Percentiles rank a stretch among this genome's conserved stretches.
These are phyloP conservation scores for Bhutanitis thaidina DNA, from an alignment of 2,888 invertebrate species.

Conservation along the genomic window DNA sequence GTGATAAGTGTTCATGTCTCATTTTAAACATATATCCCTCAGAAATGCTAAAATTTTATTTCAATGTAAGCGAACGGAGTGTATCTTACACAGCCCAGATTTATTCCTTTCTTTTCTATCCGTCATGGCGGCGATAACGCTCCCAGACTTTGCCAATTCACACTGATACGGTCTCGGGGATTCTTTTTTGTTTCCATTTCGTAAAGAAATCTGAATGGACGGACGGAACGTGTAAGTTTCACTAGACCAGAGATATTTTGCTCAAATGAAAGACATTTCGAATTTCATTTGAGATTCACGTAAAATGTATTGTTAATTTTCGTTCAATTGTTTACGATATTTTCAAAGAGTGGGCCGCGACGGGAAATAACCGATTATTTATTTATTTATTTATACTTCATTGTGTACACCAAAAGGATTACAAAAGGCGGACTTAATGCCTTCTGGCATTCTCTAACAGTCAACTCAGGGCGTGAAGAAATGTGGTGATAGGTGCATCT, in stretches of 20 bases:
- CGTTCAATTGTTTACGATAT: too few relatives aligned
- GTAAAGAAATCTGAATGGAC: slow-evolving; percentile 20
- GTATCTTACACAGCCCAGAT: slow-evolving; percentile 52
- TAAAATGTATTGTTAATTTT: too few relatives aligned
- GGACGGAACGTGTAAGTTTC: slow-evolving; percentile 9
- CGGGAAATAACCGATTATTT: too few relatives aligned
- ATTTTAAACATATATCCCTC: too few relatives aligned
- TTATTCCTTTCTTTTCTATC: slow-evolving; percentile 58
- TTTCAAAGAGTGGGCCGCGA: too few relatives aligned
- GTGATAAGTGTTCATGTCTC: too few relatives aligned
- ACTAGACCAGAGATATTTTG: neutral
- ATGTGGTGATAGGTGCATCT: too few relatives aligned
- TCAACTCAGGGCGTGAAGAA: too few relatives aligned
- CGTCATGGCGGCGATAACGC: slow-evolving; percentile 60
- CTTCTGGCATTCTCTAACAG: too few relatives aligned
- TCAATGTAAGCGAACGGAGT: slow-evolving; percentile 1
- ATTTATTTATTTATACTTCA: too few relatives aligned
- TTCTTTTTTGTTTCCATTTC: slow-evolving; percentile 26
- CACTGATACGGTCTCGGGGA: slow-evolving; percentile 27
- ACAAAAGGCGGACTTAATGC: too few relatives aligned
- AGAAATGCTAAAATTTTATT: neutral
- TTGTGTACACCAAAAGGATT: too few relatives aligned
- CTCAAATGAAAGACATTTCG: neutral
- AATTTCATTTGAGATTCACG: slow-evolving; percentile 5
- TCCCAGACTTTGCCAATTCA: slow-evolving; percentile 33